A percentile compares a stretch with the other conserved stretches of the same genome.
phyloP scores from a whole-genome alignment of 2,888 invertebrate genomes.

The Chloromyia formosa region DNA sequence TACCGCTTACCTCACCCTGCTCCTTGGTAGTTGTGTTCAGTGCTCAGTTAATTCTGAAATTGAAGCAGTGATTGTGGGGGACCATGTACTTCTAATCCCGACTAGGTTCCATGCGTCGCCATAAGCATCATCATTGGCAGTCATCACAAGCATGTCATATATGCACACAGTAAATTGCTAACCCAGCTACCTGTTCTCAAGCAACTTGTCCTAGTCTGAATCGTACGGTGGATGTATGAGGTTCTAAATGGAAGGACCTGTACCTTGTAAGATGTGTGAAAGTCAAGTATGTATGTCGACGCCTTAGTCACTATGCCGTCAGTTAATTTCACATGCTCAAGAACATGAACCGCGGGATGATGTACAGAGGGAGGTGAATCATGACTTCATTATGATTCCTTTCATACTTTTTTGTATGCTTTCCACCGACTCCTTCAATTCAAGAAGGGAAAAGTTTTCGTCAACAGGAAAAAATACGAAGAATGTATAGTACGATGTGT shows the following conservation, averaged over 20 bases:
- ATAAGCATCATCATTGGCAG: not conserved
- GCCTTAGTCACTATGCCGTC: not conserved
- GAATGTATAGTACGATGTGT: not conserved
- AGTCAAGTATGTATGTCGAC: constrained; percentile 20
- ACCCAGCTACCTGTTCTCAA: not conserved
- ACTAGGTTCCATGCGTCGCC: not conserved
- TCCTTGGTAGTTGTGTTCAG: too few species aligned
- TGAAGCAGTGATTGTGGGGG: constrained; percentile 14
- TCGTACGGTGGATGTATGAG: not conserved
- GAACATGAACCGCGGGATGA: not conserved
- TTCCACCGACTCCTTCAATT: not conserved
- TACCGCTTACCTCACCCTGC: too few species aligned
- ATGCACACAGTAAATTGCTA: constrained; percentile 20
- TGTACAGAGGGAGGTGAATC: not conserved
- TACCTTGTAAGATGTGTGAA: not conserved
- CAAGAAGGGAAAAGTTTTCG: not conserved
- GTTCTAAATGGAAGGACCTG: not conserved
- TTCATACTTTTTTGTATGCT: not conserved
- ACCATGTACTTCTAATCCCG: not conserved
- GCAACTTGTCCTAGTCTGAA: not conserved
- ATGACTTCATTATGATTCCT: constrained; percentile 30
- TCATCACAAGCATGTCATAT: not conserved
- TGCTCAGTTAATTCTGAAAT: too few species aligned
- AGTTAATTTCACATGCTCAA: constrained; percentile 25
- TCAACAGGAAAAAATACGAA: not conserved